A percentile compares a stretch with the other conserved stretches of the same genome.
Conservation (phyloP, 2,797 vertebrate genomes). For the Sebastes nivosus region DNA sequence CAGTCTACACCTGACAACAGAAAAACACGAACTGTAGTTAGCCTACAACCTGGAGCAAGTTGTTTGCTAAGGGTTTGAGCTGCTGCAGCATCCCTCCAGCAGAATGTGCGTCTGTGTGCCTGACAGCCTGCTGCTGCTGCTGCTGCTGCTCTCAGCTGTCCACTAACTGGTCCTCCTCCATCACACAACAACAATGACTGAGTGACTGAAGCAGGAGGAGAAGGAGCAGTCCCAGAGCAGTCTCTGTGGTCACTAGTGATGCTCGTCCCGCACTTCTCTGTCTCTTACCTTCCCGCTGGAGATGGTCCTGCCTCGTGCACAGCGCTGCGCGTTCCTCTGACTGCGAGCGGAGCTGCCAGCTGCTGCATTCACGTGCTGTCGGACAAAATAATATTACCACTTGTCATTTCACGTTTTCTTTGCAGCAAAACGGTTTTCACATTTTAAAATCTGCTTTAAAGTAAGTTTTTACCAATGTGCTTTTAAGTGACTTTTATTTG, state of each 20-base stretch:
- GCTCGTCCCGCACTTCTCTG: conserved; percentile 52
- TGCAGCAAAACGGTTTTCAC: not conserved
- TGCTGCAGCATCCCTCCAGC: conserved; percentile 67
- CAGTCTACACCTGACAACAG: not conserved
- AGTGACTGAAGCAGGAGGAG: no score
- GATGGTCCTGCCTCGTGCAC: conserved; percentile 50
- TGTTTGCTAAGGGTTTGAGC: conserved; percentile 37
- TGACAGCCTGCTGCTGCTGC: conserved; percentile 11
- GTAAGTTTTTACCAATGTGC: no score
- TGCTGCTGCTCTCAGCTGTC: conserved; percentile 29
- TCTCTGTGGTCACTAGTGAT: not conserved
- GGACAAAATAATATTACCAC: not conserved
- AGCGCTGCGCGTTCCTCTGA: conserved; percentile 33
- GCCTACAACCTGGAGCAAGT: conserved; percentile 18
- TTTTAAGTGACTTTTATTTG: not conserved
- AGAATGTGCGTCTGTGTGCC: conserved; percentile 18
- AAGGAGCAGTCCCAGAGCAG: accelerated
- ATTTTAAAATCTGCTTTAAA: not conserved
- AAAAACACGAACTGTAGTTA: conserved; percentile 2
- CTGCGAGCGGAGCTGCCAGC: conserved; percentile 52
- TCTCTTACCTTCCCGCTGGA: conserved; percentile 37
- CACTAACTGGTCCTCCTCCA: conserved; percentile 13
- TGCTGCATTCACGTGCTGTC: conserved; percentile 44
- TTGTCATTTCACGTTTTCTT: not conserved
- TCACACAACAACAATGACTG: not conserved